These are phyloP conservation scores for Percopsis omiscomaycus DNA, from an alignment of 2,797 vertebrate species.

Conservation along the genomic window DNA sequence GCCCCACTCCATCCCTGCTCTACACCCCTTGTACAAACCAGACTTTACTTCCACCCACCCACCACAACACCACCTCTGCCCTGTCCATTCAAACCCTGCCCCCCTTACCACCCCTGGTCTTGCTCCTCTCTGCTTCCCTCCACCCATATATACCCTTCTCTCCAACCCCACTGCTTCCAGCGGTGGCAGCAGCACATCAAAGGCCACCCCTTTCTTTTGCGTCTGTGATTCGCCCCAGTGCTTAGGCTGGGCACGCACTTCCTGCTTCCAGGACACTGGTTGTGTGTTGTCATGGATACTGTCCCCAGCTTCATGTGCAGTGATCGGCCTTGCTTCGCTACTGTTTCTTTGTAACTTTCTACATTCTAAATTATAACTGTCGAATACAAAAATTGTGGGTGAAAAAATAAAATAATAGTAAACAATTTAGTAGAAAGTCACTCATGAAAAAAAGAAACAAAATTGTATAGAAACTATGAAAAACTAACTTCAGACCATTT, in stretches of 20 bases:
- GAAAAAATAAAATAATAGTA: constrained; percentile 70
- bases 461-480: constrained; percentile 75
- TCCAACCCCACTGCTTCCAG: constrained; percentile 49
- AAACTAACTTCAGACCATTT: constrained; percentile 83
- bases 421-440: constrained; percentile 76
- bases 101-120: constrained; percentile 29
- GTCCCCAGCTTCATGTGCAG: constrained; percentile 93
- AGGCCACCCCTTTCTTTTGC: constrained; percentile 77
- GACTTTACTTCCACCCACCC: constrained; percentile 34
- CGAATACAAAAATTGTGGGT: constrained; percentile 76
- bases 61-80: too few relatives aligned
- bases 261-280: constrained; percentile 73
- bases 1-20: constrained; percentile 27
- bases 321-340: constrained; percentile 93
- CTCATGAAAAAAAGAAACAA: constrained; percentile 68
- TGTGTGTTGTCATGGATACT: constrained; percentile 87
- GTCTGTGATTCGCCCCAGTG: constrained; percentile 83
- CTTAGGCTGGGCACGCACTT: constrained; percentile 72
- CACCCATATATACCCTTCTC: constrained; percentile 41
- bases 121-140: constrained; percentile 40
- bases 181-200: constrained; percentile 57
- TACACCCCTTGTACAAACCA: constrained; percentile 32
- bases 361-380: constrained; percentile 91
- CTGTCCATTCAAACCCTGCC: background rate
- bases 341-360: constrained; percentile 93